Evolutionary conservation across 1,140 invertebrate genomes (phyloP).

Genomic region (Lutraria rhynchaena): DNA sequence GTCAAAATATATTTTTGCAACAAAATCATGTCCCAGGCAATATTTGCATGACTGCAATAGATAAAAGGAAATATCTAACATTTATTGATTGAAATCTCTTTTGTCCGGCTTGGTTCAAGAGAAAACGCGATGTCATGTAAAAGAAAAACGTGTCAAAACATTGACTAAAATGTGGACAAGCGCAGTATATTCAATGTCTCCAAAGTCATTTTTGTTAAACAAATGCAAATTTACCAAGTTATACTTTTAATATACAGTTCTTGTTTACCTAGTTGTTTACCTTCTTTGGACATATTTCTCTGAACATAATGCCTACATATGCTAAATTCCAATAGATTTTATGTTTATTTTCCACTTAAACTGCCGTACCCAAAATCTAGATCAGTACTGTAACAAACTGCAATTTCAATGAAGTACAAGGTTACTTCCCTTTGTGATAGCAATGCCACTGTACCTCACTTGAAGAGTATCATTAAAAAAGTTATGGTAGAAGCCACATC

Average conservation of each 20-base stretch:
- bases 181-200: neutral
- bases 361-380: neutral
- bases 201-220: conserved; percentile 1
- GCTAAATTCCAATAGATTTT: neutral
- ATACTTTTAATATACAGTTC: neutral
- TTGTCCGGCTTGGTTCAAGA: neutral
- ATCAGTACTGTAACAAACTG: neutral
- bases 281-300: neutral
- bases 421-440: neutral
- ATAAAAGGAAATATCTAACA: neutral
- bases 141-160: neutral
- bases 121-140: neutral
- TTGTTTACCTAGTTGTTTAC: neutral
- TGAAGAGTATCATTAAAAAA: too few relatives aligned
- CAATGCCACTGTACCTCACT: too few relatives aligned
- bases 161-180: neutral
- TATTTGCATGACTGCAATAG: neutral
- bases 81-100: neutral
- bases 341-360: neutral
- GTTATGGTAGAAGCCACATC: too few relatives aligned
- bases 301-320: neutral
- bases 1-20: conserved; percentile 7
- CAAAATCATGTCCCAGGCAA: neutral
- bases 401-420: neutral
- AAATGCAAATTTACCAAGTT: neutral